Percentiles rank a stretch among this genome's conserved stretches.
phyloP scores from a whole-genome alignment of 2,888 invertebrate genomes.

The Eupithecia exiguata region DNA sequence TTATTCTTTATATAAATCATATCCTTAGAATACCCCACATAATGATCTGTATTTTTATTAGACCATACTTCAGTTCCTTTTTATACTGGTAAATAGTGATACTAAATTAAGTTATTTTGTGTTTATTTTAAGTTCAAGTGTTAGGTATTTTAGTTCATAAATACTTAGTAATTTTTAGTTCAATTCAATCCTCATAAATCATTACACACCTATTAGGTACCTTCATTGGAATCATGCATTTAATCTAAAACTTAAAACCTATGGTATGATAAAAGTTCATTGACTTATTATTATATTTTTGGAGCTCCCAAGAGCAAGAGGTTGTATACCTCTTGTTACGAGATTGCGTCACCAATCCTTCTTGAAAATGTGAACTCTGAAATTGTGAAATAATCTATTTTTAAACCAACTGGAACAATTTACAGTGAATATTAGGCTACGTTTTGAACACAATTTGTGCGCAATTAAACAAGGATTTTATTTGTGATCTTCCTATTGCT shows the following conservation, averaged over 20 bases:
- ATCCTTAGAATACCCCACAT: constrained; percentile 15
- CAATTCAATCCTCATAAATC: background rate
- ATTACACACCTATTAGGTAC: background rate
- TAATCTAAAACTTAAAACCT: background rate
- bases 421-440: constrained; percentile 6
- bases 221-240: background rate
- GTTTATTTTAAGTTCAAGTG: constrained; percentile 36
- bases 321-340: constrained; percentile 23
- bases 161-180: constrained; percentile 34
- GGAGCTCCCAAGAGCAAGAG: constrained; percentile 31
- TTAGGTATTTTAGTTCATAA: background rate
- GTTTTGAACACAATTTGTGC: constrained; percentile 24
- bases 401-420: constrained; percentile 14
- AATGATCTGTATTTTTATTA: constrained; percentile 57
- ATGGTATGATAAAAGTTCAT: constrained; percentile 46
- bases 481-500: constrained; percentile 62
- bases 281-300: constrained; percentile 40
- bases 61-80: constrained; percentile 71
- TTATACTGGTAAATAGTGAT: constrained; percentile 77
- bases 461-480: constrained; percentile 37
- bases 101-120: constrained; percentile 70
- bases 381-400: constrained; percentile 44
- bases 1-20: background rate
- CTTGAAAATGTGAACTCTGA: constrained; percentile 39
- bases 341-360: constrained; percentile 39